Base-by-base conservation (phyloP, 1,140 invertebrate species). In the Papilio helenus region DNA sequence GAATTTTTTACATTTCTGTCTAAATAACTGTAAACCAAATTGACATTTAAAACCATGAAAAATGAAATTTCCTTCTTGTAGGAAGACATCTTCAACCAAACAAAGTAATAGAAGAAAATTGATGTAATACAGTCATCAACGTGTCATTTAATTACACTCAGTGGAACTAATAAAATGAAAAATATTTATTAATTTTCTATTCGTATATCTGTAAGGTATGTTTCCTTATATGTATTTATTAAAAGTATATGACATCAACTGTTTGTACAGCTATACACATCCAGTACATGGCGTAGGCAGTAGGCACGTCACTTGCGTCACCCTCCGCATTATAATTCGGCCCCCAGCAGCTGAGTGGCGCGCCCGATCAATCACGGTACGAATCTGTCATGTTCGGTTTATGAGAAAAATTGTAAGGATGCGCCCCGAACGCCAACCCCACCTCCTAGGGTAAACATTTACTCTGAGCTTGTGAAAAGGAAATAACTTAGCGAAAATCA, bases 331-430 rank as follows among this genome's bases (percentile, higher is more conserved):
- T 93, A 94, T 93, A 93, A 94, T 94, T 93, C 91, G 87, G 91
- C 89, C 93, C 93, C 93, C 87, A 85, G 58, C 83, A 89, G 90
- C 93, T 93, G 91, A 93, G 89, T 88, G 88, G 86, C 85, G 80
- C 81, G 87, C 80, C 85, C 90, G 88, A 95, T 95, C 94, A 94
- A 95, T 95, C 94, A 92, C 92, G 93, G 92, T 92, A 94, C 93
- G 91, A 91, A 94, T 95, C 94, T 95, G 94, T 95, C 94, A 95
- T 95, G 94, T 95, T 95, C 90, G 94, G 92, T 95, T 95, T 95
- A 94, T 93, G 92, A 95, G 94, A 95, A 95, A 95, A 95, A 95
- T 95, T 93, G 94, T 92, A 87, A 88, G 91, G 91, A 93, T 87
- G 88, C 88, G 85, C 84, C 88, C 84, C 61, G 61, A 68, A 29